Evolutionary conservation across 2,888 invertebrate species (phyloP).

Genomic region (Pristionchus maxplancki): DNA sequence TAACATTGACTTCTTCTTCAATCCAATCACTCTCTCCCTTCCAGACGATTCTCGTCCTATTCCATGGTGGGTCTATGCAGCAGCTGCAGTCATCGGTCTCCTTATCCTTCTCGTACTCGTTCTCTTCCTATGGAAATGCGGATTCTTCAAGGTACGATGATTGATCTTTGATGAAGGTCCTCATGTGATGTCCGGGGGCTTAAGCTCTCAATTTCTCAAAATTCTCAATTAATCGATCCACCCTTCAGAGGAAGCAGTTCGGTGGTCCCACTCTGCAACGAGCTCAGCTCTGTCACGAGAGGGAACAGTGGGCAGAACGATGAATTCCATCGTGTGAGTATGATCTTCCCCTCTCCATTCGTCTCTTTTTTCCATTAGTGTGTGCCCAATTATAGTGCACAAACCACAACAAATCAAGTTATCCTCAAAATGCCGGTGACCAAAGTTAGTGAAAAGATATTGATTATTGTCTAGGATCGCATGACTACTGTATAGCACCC

Average conservation of each 20-base stretch:
- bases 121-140: constrained; percentile 59
- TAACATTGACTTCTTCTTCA: too few species aligned
- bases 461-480: constrained; percentile 24
- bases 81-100: constrained; percentile 69
- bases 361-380: neutral
- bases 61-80: constrained; percentile 66
- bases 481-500: constrained; percentile 44
- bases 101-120: constrained; percentile 69
- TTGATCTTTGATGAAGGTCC: neutral
- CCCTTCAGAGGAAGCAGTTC: constrained; percentile 70
- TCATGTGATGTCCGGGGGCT: too few species aligned
- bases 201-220: too few species aligned
- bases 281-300: constrained; percentile 49
- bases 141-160: constrained; percentile 62
- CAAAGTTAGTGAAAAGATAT: constrained; percentile 43
- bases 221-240: constrained; percentile 62
- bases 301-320: constrained; percentile 46
- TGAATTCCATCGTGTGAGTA: neutral
- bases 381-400: constrained; percentile 25
- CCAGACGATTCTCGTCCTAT: constrained; percentile 61
- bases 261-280: constrained; percentile 49
- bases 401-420: constrained; percentile 33
- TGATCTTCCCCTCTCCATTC: neutral
- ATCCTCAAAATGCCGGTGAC: constrained; percentile 26
- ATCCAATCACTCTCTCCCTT: neutral